These are phyloP conservation scores for Setophaga coronata DNA, from an alignment of 2,113 vertebrate genomes.

Conservation along the genomic window DNA sequence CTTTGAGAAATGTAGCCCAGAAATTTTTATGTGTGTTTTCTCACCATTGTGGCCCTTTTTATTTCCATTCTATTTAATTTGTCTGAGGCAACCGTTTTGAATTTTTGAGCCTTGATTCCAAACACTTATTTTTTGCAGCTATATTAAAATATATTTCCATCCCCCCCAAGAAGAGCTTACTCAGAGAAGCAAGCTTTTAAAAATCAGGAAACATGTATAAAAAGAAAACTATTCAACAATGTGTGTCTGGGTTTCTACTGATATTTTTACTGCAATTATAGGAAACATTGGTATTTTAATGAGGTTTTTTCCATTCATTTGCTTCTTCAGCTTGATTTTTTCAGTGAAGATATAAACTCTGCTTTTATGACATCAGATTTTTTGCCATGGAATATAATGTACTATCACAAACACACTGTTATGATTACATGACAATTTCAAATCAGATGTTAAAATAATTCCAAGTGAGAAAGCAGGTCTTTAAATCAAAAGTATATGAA, in stretches of 20 bases:
- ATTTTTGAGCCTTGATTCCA: conserved; percentile 45
- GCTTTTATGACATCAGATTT: conserved; percentile 20
- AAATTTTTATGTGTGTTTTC: conserved; percentile 61
- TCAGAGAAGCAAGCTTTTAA: conserved; percentile 31
- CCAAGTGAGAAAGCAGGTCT: not conserved
- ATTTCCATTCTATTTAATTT: conserved; percentile 45
- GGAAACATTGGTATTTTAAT: conserved; percentile 50
- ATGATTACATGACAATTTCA: not conserved
- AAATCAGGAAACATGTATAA: conserved; percentile 16
- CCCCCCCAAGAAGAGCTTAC: not conserved
- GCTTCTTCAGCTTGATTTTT: conserved; percentile 43
- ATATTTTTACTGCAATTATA: conserved; percentile 11
- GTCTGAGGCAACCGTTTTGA: conserved; percentile 43
- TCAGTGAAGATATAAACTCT: conserved; percentile 20
- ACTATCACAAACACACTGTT: conserved; percentile 4
- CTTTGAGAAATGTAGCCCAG: conserved; percentile 32
- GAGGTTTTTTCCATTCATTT: not conserved
- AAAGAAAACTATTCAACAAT: conserved; percentile 50
- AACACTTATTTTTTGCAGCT: conserved; percentile 36
- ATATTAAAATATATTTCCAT: conserved; percentile 24
- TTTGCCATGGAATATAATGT: conserved; percentile 51
- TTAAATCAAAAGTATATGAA: not conserved
- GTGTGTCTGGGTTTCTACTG: conserved; percentile 15
- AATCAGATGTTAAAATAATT: not conserved
- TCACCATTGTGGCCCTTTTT: conserved; percentile 16